phyloP scores from a whole-genome alignment of 2,113 vertebrate genomes.

The Lepus europaeus region DNA sequence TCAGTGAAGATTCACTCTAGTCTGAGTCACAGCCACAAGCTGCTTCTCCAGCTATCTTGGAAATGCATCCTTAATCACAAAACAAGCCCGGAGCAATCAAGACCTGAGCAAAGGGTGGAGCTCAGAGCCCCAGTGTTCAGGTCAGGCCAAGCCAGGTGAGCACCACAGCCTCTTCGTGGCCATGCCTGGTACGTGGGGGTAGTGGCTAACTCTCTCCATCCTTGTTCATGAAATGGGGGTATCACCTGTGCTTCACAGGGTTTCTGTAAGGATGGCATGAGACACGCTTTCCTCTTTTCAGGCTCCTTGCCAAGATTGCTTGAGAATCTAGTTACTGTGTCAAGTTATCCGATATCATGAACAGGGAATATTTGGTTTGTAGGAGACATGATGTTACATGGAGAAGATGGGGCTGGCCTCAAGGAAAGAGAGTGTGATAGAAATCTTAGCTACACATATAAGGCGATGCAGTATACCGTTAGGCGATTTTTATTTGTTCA shows the following conservation, averaged over 20 bases:
- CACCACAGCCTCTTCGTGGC: background rate
- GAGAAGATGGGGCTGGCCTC: background rate
- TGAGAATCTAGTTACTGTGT: background rate
- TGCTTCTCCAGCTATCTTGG: constrained; percentile 5
- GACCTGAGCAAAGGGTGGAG: background rate
- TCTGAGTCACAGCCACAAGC: constrained; percentile 39
- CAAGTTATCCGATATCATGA: background rate
- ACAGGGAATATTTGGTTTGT: background rate
- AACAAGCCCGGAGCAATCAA: background rate
- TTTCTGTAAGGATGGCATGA: background rate
- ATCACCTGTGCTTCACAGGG: rapidly evolving
- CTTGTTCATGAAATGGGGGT: background rate
- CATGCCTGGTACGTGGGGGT: rapidly evolving
- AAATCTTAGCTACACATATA: background rate
- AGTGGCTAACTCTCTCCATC: background rate
- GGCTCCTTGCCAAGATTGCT: background rate
- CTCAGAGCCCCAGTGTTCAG: background rate
- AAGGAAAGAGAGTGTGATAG: background rate
- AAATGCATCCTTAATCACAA: constrained; percentile 3
- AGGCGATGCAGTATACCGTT: background rate
- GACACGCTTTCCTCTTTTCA: background rate
- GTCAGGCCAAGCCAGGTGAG: background rate
- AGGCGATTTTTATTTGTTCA: background rate
- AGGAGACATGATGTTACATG: background rate
- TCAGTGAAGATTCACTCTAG: constrained; percentile 2